Evolutionary conservation across 2,113 vertebrate species (phyloP), one percentile per base, ranked within the genome.

Genomic region (Alaudala cheleensis): DNA sequence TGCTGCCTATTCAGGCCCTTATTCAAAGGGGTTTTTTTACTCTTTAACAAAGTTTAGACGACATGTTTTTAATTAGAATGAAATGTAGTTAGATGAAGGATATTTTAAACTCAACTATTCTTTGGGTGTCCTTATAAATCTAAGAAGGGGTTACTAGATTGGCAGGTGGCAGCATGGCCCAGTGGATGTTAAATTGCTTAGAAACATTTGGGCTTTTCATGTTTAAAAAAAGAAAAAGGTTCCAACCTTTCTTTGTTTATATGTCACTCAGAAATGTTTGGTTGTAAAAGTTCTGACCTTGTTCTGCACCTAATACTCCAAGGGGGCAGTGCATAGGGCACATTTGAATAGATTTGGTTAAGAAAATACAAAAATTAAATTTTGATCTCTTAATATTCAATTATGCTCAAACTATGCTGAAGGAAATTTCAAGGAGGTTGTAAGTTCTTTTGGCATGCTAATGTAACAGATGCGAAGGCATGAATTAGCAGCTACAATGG

Each of bases 381-480:
- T 94, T 95, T 87, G 92, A 94, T 95, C 91, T 90, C 90, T 93
- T 96, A 97, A 93, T 96, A 96, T 96, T 96, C 91, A 97, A 94
- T 97, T 97, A 97, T 93, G 87, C 90, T 97, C 80, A 40, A 84
- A 88, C 85, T 93, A 66, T 64, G 62, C 88, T 95, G 95, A 97
- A 97, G 95, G 95, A 96, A 95, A 84, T 95, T 95, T 96, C 94
- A 97, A 97, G 95, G 96, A 96, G 93, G 53, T 86, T 94, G 66
- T 73, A 95, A 92, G 90, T 95, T 97, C 96, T 94, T 94, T 97
- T 96, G 95, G 97, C 96, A 97, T 96, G 96, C 95, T 96, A 97
- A 97, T 96, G 77, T 86, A 96, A 96, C 96, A 96, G 95, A 93
- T 97, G 95, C n/a, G 14, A 79, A 94, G 95, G 95, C 95, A 93